phyloP scores from a whole-genome alignment of 2,113 vertebrate species.

The Ceratotherium simum region DNA sequence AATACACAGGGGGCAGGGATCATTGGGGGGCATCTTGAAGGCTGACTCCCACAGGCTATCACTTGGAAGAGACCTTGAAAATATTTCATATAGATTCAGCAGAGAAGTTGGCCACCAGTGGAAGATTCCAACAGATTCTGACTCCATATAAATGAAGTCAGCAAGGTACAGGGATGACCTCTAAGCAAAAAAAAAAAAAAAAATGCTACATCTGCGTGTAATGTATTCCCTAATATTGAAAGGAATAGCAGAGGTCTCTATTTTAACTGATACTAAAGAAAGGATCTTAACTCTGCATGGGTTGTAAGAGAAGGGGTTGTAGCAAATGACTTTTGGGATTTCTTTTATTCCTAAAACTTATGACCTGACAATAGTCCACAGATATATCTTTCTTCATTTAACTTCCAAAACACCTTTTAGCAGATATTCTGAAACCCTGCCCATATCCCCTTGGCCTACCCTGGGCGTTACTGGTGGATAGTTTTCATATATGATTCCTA shows the following conservation, averaged over 20 bases:
- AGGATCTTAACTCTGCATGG: background rate
- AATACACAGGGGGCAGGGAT: background rate
- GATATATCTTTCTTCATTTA: background rate
- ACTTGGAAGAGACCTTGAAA: background rate
- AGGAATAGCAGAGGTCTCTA: background rate
- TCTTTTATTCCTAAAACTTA: background rate
- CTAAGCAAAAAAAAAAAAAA: background rate
- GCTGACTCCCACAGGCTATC: background rate
- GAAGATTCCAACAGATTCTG: background rate
- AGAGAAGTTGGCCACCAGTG: background rate
- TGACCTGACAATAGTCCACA: background rate
- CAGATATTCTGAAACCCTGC: background rate
- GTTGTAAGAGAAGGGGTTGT: background rate
- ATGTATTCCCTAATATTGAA: background rate
- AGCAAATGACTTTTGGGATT: background rate
- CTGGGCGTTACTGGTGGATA: background rate
- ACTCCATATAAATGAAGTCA: background rate
- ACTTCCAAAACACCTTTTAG: background rate
- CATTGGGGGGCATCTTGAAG: rapidly evolving
- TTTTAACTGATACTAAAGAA: background rate
- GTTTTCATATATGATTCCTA: background rate
- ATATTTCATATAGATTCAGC: background rate
- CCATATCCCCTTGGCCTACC: background rate
- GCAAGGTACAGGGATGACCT: background rate
- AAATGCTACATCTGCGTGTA: background rate